Evolutionary conservation across 2,888 invertebrate species (phyloP).

Genomic region (Drosophila koepferae): DNA sequence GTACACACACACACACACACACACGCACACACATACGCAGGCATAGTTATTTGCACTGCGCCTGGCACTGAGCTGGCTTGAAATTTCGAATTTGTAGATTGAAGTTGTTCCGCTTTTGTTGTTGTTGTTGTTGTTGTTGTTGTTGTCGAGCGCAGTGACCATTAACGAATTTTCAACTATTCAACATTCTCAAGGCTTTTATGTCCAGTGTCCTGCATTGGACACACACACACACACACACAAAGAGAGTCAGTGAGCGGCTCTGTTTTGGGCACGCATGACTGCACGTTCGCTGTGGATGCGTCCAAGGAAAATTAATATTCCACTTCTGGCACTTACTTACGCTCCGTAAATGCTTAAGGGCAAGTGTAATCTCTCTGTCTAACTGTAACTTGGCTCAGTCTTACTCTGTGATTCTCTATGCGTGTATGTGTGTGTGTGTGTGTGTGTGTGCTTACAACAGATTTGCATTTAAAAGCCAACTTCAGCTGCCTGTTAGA

Average conservation of each 20-base stretch:
- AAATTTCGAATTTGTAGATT: constrained; percentile 45
- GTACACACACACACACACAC: constrained; percentile 33
- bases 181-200: constrained; percentile 61
- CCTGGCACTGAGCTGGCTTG: constrained; percentile 28
- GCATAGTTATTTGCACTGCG: constrained; percentile 48
- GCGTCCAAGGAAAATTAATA: constrained; percentile 74
- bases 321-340: constrained; percentile 81
- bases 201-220: constrained; percentile 46
- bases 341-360: constrained; percentile 75
- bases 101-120: constrained; percentile 18
- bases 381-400: constrained; percentile 30
- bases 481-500: background rate
- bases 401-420: background rate
- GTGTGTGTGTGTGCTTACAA: constrained; percentile 37
- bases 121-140: constrained; percentile 24
- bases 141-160: constrained; percentile 69
- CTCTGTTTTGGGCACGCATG: constrained; percentile 53
- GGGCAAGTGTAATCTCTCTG: constrained; percentile 65
- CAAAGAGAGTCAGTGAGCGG: background rate
- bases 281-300: constrained; percentile 57
- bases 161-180: constrained; percentile 80
- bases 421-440: background rate
- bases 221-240: constrained; percentile 45
- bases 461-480: constrained; percentile 67
- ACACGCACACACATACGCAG: constrained; percentile 20